Percentiles rank a stretch among this genome's conserved stretches.
Conservation (phyloP, 2,797 vertebrate species). For the Acestrorhynchus altus region DNA sequence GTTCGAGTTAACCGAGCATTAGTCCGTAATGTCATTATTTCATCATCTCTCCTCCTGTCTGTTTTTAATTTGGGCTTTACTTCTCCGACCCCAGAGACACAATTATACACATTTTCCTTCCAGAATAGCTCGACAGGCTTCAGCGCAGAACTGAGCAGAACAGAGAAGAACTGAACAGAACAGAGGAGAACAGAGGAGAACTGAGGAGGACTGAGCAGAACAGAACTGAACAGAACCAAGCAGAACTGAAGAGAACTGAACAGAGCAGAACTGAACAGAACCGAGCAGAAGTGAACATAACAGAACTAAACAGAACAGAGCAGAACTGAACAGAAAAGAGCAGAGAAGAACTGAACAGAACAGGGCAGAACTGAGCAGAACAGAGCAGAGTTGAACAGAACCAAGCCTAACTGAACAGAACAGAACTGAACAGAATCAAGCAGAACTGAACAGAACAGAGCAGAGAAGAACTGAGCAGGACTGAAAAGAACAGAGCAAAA, state of each 20-base stretch:
- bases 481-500: neutral
- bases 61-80: slow-evolving; percentile 63
- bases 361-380: slow-evolving; percentile 38
- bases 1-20: slow-evolving; percentile 35
- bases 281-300: slow-evolving; percentile 41
- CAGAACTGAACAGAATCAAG: too few relatives aligned
- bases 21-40: slow-evolving; percentile 48
- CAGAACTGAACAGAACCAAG: slow-evolving; percentile 42
- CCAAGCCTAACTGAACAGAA: neutral
- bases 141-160: slow-evolving; percentile 38
- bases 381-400: slow-evolving; percentile 31
- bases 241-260: slow-evolving; percentile 41
- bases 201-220: slow-evolving; percentile 41
- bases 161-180: slow-evolving; percentile 35
- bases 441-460: neutral
- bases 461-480: neutral
- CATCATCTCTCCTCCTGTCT: slow-evolving; percentile 48
- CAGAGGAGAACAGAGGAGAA: slow-evolving; percentile 43
- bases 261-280: slow-evolving; percentile 38
- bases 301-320: too few relatives aligned
- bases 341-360: slow-evolving; percentile 42
- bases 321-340: slow-evolving; percentile 43
- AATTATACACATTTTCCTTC: slow-evolving; percentile 63
- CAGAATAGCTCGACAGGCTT: slow-evolving; percentile 41
- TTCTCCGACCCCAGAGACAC: slow-evolving; percentile 61